Evolutionary conservation across 2,113 vertebrate species (phyloP).

Genomic region (Rhinopomastus cyanomelas): DNA sequence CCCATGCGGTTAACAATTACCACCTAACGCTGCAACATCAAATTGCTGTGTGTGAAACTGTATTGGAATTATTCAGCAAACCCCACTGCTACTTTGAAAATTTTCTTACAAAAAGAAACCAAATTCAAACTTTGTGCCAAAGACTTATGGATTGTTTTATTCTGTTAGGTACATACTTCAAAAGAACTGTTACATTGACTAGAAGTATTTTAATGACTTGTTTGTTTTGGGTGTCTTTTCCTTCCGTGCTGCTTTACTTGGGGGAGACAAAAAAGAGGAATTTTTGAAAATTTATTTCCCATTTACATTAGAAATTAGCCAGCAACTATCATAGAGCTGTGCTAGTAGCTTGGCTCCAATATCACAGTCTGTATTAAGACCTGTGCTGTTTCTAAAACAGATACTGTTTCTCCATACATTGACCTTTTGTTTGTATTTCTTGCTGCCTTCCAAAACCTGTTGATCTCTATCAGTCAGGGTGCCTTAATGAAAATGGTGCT

Average conservation of each 20-base stretch:
- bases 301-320: background rate
- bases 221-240: background rate
- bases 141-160: background rate
- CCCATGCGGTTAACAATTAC: background rate
- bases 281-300: background rate
- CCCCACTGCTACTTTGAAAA: background rate
- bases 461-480: background rate
- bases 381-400: background rate
- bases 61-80: background rate
- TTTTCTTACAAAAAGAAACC: background rate
- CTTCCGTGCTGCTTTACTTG: background rate
- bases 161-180: background rate
- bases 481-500: background rate
- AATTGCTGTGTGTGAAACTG: background rate
- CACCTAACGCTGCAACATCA: background rate
- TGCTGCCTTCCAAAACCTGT: background rate
- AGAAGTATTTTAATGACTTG: background rate
- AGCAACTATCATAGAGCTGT: background rate
- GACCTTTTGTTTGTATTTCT: background rate
- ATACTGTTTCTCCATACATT: background rate
- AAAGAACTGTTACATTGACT: background rate
- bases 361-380: background rate
- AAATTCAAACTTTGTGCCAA: background rate
- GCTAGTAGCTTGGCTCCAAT: background rate
- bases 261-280: fast-evolving